Base-by-base conservation (phyloP, 2,113 vertebrate genomes). In the Mola mola region DNA sequence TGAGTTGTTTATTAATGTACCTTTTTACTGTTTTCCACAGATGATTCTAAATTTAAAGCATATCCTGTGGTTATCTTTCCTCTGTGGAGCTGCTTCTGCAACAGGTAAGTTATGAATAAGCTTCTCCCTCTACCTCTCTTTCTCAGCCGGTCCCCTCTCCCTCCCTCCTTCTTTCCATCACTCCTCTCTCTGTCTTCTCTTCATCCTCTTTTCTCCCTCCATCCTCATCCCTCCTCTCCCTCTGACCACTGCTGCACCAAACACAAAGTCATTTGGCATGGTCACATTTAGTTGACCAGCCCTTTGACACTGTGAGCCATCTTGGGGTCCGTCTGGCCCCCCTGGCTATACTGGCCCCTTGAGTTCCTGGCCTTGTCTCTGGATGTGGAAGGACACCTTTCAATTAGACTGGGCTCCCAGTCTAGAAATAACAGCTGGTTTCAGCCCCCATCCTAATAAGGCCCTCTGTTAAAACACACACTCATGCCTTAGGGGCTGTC, bases 31-130 rank as follows among this genome's bases (percentile, higher is more conserved):
- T 48, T 12, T 50, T 58, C 52, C 63, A 68, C 72, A 96, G 93
- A 99, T 98, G 97, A 80, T 93, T 83, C 87, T 93, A 85, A 93
- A 93, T 83, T 91, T 96, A 88, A 95, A 94, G 82, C 92, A 90
- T 66, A 88, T 98, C 88, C 90, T 97, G 82, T 96, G 95, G 95
- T 90, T 99, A 61, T 94, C 74, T 67, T 95, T 86, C 61, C 84
- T 93, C 0, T 90, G 93, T 67, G 87, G 89, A 80, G 81, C 92
- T 86, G 90, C 88, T 19, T 63, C 63, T 49, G 81, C 71, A 75
- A 75, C 81, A 74, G 82, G 92, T 92, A 87, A 72, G 90, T 72
- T 57, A 13, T 16, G 33, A 71, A 60, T 25, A 9, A 26, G 24
- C 41, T 10, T 15, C 13, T 40, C n/a, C 13, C 28, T 52, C 13